A percentile compares a stretch with the other conserved stretches of the same genome.
Conservation (phyloP, 2,113 vertebrate species). For the Erythrolamprus reginae region DNA sequence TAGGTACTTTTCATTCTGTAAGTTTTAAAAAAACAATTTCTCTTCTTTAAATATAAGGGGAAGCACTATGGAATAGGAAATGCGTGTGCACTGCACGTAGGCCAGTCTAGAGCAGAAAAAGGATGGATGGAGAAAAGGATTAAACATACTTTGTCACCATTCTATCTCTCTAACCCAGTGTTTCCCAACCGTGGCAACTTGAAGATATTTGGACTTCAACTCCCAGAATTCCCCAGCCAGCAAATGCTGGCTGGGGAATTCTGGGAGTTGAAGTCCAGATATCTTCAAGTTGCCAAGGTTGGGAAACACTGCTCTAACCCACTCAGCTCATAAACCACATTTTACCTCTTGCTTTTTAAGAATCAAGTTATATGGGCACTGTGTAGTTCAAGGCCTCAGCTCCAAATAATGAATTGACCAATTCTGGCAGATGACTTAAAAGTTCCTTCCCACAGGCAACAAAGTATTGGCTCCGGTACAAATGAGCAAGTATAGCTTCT, state of each 20-base stretch:
- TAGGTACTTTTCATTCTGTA: not conserved
- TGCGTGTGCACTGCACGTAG: not conserved
- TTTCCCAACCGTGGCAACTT: no score
- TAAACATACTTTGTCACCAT: not conserved
- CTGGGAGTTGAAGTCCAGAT: no score
- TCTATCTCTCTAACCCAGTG: not conserved
- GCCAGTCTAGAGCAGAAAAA: not conserved
- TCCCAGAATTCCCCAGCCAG: no score
- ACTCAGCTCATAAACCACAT: not conserved
- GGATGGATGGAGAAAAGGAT: not conserved
- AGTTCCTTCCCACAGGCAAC: not conserved
- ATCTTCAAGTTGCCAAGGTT: no score
- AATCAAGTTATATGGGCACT: not conserved
- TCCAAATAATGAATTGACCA: not conserved
- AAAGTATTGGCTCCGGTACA: not conserved
- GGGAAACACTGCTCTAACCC: no score
- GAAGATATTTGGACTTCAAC: no score
- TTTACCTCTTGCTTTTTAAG: not conserved
- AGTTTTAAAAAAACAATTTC: not conserved
- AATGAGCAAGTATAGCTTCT: not conserved
- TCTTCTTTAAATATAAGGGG: not conserved
- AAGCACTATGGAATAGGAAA: not conserved
- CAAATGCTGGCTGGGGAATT: no score
- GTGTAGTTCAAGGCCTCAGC: not conserved
- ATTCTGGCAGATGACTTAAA: not conserved